Conservation (phyloP, 2,113 vertebrate species). For the Eudorcas thomsonii region DNA sequence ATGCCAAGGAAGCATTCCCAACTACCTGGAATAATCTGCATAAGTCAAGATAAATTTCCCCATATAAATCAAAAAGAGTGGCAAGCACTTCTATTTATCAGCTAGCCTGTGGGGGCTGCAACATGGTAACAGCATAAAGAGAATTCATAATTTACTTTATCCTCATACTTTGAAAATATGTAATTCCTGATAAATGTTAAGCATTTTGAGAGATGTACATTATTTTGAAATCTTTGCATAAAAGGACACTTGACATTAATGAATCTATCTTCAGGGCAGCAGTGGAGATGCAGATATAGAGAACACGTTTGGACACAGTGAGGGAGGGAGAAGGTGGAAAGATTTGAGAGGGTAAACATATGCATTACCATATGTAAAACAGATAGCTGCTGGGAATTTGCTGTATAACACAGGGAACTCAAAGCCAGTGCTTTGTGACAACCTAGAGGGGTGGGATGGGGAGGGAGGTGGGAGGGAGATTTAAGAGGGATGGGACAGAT, state of each 20-base stretch:
- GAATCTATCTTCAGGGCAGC: not conserved
- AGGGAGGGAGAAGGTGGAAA: not conserved
- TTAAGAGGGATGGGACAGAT: not conserved
- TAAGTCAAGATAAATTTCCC: slow-evolving; percentile 25
- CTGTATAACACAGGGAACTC: not conserved
- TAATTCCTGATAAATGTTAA: not conserved
- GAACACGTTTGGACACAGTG: not conserved
- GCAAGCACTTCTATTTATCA: not conserved
- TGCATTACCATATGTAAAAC: not conserved
- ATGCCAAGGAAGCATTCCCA: not conserved
- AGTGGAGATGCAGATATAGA: not conserved
- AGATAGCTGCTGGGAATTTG: not conserved
- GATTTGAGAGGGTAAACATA: not conserved
- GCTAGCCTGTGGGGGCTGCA: not conserved
- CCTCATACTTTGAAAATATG: not conserved
- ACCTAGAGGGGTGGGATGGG: not conserved
- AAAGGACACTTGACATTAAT: not conserved
- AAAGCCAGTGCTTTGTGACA: not conserved
- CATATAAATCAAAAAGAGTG: not conserved
- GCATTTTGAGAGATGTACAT: not conserved
- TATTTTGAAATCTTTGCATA: slow-evolving; percentile 6
- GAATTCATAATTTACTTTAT: not conserved
- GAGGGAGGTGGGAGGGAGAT: not conserved
- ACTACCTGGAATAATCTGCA: not conserved
- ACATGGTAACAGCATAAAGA: not conserved